Conservation (phyloP, 1,140 invertebrate species). For the Nephotettix cincticeps region DNA sequence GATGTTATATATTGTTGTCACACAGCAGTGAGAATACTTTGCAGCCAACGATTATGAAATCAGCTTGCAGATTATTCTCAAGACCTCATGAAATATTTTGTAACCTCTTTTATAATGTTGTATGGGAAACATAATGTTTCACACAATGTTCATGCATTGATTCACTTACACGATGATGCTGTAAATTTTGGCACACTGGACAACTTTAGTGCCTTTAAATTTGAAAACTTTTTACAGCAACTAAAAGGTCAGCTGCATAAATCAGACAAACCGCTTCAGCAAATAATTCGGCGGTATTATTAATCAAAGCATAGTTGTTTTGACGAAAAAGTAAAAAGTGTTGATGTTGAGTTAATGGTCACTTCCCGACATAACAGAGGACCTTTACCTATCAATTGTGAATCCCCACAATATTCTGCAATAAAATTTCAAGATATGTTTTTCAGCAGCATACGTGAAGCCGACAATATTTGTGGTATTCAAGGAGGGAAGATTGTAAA, state of each 20-base stretch:
- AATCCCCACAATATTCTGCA: neutral
- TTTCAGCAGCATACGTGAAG: neutral
- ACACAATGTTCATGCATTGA: slow-evolving; percentile 29
- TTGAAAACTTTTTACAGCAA: slow-evolving; percentile 48
- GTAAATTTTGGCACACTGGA: slow-evolving; percentile 46
- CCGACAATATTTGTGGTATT: neutral
- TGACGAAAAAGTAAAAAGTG: neutral
- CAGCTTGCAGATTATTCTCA: slow-evolving; percentile 20
- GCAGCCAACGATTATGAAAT: neutral
- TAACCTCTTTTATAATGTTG: neutral
- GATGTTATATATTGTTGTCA: no score
- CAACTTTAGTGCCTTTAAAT: slow-evolving; percentile 47
- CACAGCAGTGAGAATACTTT: slow-evolving; percentile 24
- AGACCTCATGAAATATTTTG: slow-evolving; percentile 25
- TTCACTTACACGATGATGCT: slow-evolving; percentile 48
- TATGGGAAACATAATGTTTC: slow-evolving; percentile 14
- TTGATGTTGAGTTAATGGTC: neutral
- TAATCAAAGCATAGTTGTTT: slow-evolving; percentile 31
- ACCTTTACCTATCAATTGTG: neutral
- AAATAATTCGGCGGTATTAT: slow-evolving; percentile 40
- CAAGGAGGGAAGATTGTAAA: neutral
- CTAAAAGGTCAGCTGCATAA: slow-evolving; percentile 42
- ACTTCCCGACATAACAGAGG: neutral
- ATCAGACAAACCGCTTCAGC: slow-evolving; percentile 38
- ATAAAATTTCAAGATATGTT: neutral